These are phyloP conservation scores for Anseranas semipalmata DNA, from an alignment of 2,113 vertebrate species.

Conservation along the genomic window DNA sequence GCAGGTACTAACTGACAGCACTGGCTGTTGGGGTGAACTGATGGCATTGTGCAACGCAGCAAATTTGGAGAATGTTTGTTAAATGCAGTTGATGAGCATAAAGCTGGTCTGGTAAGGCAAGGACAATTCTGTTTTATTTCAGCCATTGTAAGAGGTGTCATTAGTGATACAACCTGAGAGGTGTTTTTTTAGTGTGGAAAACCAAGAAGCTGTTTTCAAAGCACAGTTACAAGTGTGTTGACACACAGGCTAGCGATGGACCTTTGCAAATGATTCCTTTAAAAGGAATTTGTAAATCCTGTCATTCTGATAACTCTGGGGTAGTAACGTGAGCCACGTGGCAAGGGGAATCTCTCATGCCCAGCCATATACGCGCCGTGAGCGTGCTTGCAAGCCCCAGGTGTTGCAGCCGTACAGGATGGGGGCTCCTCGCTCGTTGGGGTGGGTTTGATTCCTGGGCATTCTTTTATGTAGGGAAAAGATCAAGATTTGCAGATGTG, in stretches of 20 bases:
- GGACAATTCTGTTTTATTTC: not conserved
- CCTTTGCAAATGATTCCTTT: not conserved
- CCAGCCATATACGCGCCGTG: not conserved
- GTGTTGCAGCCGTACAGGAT: not conserved
- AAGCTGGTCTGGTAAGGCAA: not conserved
- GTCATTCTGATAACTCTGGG: not conserved
- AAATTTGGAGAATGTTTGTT: too few relatives aligned
- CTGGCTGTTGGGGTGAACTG: too few relatives aligned
- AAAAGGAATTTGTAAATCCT: not conserved
- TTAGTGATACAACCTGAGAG: not conserved
- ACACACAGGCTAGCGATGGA: not conserved
- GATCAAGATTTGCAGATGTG: fast-evolving
- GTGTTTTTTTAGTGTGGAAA: not conserved
- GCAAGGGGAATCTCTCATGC: fast-evolving
- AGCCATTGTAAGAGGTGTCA: not conserved
- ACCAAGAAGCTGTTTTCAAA: not conserved
- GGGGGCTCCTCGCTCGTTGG: not conserved
- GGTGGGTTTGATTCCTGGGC: too few relatives aligned
- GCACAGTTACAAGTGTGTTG: fast-evolving
- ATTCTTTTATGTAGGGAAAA: not conserved
- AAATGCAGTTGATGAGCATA: too few relatives aligned
- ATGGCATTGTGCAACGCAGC: too few relatives aligned
- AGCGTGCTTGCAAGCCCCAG: not conserved
- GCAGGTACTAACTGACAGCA: too few relatives aligned
- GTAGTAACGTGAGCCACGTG: fast-evolving